Conservation (phyloP, 2,113 vertebrate species). For the Crotalus viridis region DNA sequence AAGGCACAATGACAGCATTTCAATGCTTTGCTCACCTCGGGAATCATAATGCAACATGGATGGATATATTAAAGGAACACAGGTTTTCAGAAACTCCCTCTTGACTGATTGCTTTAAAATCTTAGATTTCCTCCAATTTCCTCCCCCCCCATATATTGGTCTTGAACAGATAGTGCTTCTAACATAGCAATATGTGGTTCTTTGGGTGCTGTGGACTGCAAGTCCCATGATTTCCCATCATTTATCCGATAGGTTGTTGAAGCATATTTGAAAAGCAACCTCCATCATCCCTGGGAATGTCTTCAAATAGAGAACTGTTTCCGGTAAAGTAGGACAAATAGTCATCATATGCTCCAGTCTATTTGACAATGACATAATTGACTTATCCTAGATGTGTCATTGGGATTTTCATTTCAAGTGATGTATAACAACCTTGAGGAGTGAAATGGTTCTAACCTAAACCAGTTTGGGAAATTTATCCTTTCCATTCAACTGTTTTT, state of each 20-base stretch:
- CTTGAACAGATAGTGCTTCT: background rate
- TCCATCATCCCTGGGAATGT: background rate
- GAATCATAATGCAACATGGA: background rate
- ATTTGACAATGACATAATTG: background rate
- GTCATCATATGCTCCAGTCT: background rate
- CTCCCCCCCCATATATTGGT: background rate
- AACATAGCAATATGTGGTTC: background rate
- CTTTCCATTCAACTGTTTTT: background rate
- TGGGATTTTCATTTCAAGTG: background rate
- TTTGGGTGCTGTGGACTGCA: background rate
- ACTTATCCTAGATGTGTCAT: background rate
- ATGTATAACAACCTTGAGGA: background rate
- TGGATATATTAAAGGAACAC: background rate
- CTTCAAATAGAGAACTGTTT: background rate
- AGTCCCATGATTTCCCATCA: background rate
- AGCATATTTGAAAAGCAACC: background rate
- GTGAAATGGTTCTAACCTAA: background rate
- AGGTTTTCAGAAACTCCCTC: background rate
- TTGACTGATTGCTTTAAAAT: background rate
- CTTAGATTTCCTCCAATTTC: background rate
- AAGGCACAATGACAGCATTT: background rate
- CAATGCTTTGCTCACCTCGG: background rate
- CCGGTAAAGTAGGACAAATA: background rate
- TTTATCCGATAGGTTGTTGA: background rate
- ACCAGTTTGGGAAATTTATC: background rate